Percentiles rank a stretch among this genome's conserved stretches.
Conservation (phyloP, 1,140 invertebrate species). For the Ericerus pela region DNA sequence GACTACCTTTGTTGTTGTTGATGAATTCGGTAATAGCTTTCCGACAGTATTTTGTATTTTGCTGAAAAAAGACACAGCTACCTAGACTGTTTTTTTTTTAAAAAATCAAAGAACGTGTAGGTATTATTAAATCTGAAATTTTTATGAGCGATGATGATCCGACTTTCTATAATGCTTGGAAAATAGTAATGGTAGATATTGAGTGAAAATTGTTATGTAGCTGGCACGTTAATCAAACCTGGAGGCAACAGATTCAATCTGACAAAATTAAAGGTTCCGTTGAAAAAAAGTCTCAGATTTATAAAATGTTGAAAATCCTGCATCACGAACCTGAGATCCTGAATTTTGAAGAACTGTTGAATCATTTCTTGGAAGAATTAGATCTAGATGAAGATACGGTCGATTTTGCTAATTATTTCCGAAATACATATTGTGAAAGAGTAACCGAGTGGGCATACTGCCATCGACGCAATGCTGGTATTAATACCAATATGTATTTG, state of each 20-base stretch:
- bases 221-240: slow-evolving; percentile 9
- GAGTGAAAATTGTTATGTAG: slow-evolving; percentile 5
- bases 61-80: neutral
- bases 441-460: slow-evolving; percentile 3
- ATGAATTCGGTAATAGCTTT: slow-evolving; percentile 14
- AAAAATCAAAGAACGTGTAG: neutral
- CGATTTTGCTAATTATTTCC: slow-evolving; percentile 1
- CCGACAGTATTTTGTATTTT: neutral
- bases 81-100: slow-evolving; percentile 2
- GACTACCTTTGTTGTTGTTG: slow-evolving; percentile 12
- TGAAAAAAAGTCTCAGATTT: neutral
- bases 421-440: neutral
- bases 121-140: slow-evolving; percentile 4
- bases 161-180: slow-evolving; percentile 1
- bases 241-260: slow-evolving; percentile 2
- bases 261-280: neutral
- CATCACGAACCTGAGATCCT: neutral
- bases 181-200: neutral
- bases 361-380: neutral
- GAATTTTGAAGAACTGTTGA: neutral
- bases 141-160: slow-evolving; percentile 13
- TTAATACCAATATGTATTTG: slow-evolving; percentile 14
- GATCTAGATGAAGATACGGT: neutral
- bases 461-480: neutral
- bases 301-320: neutral